These are phyloP conservation scores for Nowickia ferox DNA, from an alignment of 2,888 invertebrate species.

Conservation along the genomic window DNA sequence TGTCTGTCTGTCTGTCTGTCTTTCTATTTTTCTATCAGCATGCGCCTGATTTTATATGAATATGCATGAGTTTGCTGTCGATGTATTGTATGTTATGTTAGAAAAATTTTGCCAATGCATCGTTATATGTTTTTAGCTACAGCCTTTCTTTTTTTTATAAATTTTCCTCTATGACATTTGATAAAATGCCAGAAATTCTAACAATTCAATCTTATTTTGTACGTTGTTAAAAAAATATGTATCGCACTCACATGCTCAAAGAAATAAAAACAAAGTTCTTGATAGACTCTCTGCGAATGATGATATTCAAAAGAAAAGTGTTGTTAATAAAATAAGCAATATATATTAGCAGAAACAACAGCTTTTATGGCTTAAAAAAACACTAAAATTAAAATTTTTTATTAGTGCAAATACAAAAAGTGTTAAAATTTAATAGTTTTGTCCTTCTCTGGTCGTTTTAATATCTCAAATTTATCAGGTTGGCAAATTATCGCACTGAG, in stretches of 20 bases:
- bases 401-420: too few species aligned
- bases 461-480: too few species aligned
- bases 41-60: conserved; percentile 24
- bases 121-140: conserved; percentile 74
- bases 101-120: conserved; percentile 64
- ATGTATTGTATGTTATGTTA: conserved; percentile 63
- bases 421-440: too few species aligned
- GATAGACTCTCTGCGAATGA: not conserved
- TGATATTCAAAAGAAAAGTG: not conserved
- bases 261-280: not conserved
- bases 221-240: conserved; percentile 37
- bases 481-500: too few species aligned
- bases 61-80: conserved; percentile 63
- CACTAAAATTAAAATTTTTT: not conserved
- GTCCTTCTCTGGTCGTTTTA: too few species aligned
- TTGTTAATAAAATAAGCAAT: conserved; percentile 9
- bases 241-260: conserved; percentile 1
- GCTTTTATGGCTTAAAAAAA: not conserved
- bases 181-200: conserved; percentile 81
- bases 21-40: not conserved
- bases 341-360: too few species aligned
- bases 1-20: conserved; percentile 1
- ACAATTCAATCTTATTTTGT: conserved; percentile 70
- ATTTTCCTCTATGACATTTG: conserved; percentile 77
- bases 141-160: not conserved